Conservation (phyloP, 2,797 vertebrate species). For the Neostethus bicornis region DNA sequence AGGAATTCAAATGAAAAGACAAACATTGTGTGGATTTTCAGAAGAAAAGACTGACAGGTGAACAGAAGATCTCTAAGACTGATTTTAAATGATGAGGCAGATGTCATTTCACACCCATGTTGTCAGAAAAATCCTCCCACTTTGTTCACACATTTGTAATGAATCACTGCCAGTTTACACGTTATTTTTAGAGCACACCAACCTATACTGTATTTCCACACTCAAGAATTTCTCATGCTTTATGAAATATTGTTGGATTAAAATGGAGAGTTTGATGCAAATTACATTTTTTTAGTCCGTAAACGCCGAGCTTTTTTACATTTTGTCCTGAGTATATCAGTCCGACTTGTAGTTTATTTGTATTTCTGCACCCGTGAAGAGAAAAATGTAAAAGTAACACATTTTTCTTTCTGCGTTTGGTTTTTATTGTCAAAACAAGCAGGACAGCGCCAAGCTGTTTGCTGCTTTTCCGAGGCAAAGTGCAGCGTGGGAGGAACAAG, state of each 20-base stretch:
- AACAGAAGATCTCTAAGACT: constrained; percentile 10
- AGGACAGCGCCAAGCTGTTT: constrained; percentile 20
- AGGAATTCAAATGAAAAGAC: too few species aligned
- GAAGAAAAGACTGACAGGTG: too few species aligned
- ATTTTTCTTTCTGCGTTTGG: not conserved
- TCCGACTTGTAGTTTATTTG: not conserved
- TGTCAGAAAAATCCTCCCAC: too few species aligned
- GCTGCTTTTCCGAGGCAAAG: constrained; percentile 16
- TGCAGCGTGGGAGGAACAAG: constrained; percentile 29
- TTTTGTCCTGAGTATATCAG: not conserved
- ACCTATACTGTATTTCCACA: not conserved
- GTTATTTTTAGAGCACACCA: not conserved
- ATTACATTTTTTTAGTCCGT: too few species aligned
- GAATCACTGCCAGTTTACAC: not conserved
- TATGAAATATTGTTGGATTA: not conserved
- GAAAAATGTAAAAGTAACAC: not conserved
- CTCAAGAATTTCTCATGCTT: not conserved
- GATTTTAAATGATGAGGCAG: not conserved
- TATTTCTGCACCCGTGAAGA: not conserved
- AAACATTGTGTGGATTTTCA: too few species aligned
- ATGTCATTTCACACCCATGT: not conserved
- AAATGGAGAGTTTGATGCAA: not conserved
- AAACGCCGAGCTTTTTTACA: not conserved
- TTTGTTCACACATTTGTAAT: too few species aligned
- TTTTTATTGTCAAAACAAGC: constrained; percentile 12